phyloP scores from a whole-genome alignment of 2,888 invertebrate genomes.

The Yponomeuta malinellus region DNA sequence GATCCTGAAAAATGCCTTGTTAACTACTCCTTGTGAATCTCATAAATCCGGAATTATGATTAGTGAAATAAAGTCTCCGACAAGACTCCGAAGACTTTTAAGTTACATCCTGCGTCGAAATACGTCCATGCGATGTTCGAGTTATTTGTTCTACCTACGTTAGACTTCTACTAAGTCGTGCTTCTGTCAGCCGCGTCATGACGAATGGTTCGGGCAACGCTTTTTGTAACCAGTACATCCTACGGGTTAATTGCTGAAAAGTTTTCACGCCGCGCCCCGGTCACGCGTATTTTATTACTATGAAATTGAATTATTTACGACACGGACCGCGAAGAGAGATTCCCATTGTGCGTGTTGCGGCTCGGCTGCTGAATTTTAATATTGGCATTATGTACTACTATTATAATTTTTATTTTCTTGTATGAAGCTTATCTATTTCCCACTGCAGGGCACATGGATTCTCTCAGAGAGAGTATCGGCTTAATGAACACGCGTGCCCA shows the following conservation, averaged over 20 bases:
- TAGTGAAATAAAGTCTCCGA: no score
- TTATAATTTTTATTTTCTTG: constrained; percentile 28
- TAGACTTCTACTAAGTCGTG: not conserved
- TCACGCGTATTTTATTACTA: constrained; percentile 76
- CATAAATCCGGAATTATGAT: no score
- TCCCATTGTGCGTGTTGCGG: constrained; percentile 57
- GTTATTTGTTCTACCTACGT: no score
- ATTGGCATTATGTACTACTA: constrained; percentile 54
- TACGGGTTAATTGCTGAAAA: constrained; percentile 73
- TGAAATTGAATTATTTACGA: constrained; percentile 75
- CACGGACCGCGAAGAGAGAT: constrained; percentile 47
- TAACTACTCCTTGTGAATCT: no score
- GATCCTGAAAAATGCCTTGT: no score
- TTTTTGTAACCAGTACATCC: constrained; percentile 64
- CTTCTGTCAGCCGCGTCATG: constrained; percentile 30
- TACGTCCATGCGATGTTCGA: no score
- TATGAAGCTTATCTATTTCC: no score
- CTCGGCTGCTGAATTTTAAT: constrained; percentile 68
- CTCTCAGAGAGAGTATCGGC: no score
- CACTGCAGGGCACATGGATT: no score
- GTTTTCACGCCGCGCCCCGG: constrained; percentile 70
- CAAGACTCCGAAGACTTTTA: no score
- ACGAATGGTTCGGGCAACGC: constrained; percentile 50
- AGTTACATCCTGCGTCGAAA: no score
- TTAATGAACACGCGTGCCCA: no score